Base-by-base conservation (phyloP, 2,888 invertebrate species). In the Taphrorychus bicolor region DNA sequence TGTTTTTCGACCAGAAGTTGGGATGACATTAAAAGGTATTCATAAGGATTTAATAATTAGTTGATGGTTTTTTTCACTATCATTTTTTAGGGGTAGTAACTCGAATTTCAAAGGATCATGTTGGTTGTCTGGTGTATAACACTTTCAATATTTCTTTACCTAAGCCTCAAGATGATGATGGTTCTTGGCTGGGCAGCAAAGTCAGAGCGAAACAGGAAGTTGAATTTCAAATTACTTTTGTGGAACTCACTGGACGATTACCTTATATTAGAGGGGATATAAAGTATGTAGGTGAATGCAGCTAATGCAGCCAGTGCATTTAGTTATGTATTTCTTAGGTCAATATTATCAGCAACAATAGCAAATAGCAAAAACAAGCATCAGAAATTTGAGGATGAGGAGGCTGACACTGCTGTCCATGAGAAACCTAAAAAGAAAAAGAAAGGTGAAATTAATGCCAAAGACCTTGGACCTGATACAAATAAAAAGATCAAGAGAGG, bases 61-160 rank as follows among this genome's bases (percentile, higher is more conserved):
- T 32, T 32, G 5, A 18, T 0, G 22, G 21, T 52, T 19, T 18
- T 22, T 52, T 19, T 21, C 9, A 7, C 5, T 23, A 1, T 9
- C 23, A 22, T 60, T 22, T 60, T 14, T n/a, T n/a, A 69, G 69
- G 70, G 5, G 78, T 87, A 71, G 88, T 91, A 0, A 90, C 88
- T 76, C 90, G 90, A 78, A 88, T 87, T 71, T 87, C 87, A 71
- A 79, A 82, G 32, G 87, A 88, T 72, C 89, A 91, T 81, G 82
- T 92, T 64, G 89, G 88, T 2, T 85, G 90, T 71, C 83, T 91
- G 58, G 87, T 91, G 0, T 90, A 91, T 77, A 85, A 88, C 75
- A 85, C 87, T 19, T 91, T 91, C 76, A 91, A 91, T 81, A 88
- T 90, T 9, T 89, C 90, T 3, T 85, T 91, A 51, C 88, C 88